Conservation (phyloP, 2,888 invertebrate species). For the Parthenolecanium corni region DNA sequence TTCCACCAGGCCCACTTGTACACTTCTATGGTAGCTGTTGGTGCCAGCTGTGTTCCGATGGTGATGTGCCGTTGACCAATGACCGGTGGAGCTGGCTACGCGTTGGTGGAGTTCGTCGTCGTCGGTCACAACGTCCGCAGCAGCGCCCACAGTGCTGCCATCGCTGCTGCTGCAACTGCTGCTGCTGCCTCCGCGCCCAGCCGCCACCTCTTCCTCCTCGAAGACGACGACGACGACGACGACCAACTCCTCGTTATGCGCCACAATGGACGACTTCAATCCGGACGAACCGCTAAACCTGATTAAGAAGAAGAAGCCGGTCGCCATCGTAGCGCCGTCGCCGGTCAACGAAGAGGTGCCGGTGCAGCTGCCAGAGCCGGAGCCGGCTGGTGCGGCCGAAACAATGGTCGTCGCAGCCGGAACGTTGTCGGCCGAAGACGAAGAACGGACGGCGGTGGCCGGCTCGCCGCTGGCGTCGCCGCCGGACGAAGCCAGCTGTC, state of each 20-base stretch:
- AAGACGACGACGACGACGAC: neutral
- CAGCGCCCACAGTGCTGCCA: neutral
- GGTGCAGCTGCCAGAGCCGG: neutral
- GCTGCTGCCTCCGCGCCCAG: neutral
- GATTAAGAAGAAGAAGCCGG: conserved; percentile 40
- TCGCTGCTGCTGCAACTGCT: neutral
- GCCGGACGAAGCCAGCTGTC: neutral
- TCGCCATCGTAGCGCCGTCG: conserved; percentile 46
- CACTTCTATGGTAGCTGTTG: neutral
- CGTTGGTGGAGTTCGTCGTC: neutral
- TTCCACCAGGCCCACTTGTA: too few relatives aligned
- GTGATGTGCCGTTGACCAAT: neutral
- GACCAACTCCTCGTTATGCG: neutral
- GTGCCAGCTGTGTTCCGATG: neutral
- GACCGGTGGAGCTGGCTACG: too few relatives aligned
- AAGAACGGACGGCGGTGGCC: conserved; percentile 3
- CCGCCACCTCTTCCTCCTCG: neutral
- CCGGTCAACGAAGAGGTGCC: conserved; percentile 33
- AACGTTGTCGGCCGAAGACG: conserved; percentile 8
- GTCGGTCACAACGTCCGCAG: neutral
- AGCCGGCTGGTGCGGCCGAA: neutral
- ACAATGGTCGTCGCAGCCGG: neutral
- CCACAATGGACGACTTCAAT: conserved; percentile 5
- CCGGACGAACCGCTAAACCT: conserved; percentile 44
- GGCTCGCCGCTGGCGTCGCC: conserved; percentile 18